phyloP scores from a whole-genome alignment of 2,888 invertebrate genomes.

The Tetragonisca angustula region DNA sequence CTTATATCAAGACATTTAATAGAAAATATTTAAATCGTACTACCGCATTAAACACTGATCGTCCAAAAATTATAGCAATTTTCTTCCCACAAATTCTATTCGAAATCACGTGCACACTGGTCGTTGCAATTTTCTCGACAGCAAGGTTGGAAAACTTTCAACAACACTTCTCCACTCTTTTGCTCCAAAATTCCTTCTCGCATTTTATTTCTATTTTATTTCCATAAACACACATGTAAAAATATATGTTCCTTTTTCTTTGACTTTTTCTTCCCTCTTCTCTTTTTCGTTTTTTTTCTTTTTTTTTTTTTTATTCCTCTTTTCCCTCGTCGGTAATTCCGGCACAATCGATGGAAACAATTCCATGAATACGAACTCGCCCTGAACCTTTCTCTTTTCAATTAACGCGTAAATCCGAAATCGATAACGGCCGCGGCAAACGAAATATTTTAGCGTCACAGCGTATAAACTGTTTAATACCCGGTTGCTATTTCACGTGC shows the following conservation, averaged over 20 bases:
- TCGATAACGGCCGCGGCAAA: neutral
- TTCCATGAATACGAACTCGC: neutral
- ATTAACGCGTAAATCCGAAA: neutral
- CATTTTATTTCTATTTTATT: neutral
- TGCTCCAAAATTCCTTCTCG: too few relatives aligned
- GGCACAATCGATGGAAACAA: neutral
- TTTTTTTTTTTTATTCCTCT: too few relatives aligned
- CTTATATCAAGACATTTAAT: too few relatives aligned
- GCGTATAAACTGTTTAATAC: slow-evolving; percentile 5
- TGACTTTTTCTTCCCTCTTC: too few relatives aligned
- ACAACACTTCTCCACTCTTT: too few relatives aligned
- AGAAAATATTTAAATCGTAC: too few relatives aligned
- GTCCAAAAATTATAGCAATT: too few relatives aligned
- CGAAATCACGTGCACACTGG: too few relatives aligned
- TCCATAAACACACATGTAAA: neutral
- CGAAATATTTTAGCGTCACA: neutral
- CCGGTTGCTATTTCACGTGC: neutral
- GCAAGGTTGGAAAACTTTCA: too few relatives aligned
- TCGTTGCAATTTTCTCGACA: too few relatives aligned
- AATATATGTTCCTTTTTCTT: neutral
- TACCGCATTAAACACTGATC: too few relatives aligned
- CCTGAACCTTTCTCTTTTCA: neutral
- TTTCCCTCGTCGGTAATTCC: neutral
- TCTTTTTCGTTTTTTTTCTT: neutral
- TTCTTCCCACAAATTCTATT: too few relatives aligned